Conservation (phyloP, 2,797 vertebrate species). For the Acanthurus leucopareius region DNA sequence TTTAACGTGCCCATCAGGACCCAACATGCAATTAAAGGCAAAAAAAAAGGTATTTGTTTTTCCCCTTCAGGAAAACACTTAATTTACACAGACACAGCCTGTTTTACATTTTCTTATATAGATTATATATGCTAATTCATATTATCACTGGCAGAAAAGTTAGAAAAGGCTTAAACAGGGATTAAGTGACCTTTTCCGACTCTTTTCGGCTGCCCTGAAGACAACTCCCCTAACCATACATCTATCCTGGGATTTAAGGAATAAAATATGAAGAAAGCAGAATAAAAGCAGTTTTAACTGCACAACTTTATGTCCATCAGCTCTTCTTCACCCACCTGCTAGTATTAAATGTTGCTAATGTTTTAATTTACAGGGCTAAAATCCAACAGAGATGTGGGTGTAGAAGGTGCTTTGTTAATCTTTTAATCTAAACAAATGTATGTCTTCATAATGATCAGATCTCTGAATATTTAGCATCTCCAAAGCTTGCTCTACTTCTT, state of each 20-base stretch:
- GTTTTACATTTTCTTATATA: not conserved
- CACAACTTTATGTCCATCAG: constrained; percentile 25
- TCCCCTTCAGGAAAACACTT: not conserved
- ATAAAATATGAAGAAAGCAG: constrained; percentile 24
- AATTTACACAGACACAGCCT: not conserved
- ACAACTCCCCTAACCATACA: constrained; percentile 9
- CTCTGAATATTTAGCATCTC: not conserved
- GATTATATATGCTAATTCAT: not conserved
- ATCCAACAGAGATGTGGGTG: constrained; percentile 6
- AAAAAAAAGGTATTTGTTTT: not conserved
- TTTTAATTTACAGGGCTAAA: constrained; percentile 1
- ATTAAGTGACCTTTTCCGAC: constrained; percentile 42
- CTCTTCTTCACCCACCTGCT: not conserved
- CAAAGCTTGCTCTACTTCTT: constrained; percentile 8
- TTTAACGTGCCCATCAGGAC: not conserved
- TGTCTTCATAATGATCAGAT: not conserved
- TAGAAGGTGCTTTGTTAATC: not conserved
- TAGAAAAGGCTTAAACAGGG: constrained; percentile 20
- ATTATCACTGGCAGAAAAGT: constrained; percentile 9
- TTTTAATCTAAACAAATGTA: not conserved
- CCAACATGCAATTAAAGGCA: constrained; percentile 1
- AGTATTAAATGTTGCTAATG: constrained; percentile 8
- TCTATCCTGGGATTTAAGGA: constrained; percentile 36
- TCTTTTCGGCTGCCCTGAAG: not conserved
- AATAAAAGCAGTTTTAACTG: constrained; percentile 28